phyloP scores from a whole-genome alignment of 2,113 vertebrate species.

The Dryoscopus gambensis region DNA sequence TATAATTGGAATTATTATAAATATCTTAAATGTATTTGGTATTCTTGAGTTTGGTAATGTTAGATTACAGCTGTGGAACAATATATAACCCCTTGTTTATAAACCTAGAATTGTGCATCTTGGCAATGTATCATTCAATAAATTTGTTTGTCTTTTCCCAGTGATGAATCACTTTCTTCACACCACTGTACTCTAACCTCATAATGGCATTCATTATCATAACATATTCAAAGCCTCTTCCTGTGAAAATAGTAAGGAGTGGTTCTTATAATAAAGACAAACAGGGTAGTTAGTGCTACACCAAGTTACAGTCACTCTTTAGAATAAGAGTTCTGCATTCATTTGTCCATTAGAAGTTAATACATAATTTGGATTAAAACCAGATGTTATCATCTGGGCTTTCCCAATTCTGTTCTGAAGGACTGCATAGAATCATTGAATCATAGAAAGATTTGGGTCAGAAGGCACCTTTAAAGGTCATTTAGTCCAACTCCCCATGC shows the following conservation, averaged over 20 bases:
- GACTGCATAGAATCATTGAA: neutral
- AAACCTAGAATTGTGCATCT: conserved; percentile 29
- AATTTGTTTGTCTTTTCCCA: neutral
- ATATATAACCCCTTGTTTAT: conserved; percentile 53
- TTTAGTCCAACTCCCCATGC: neutral
- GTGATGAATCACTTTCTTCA: conserved; percentile 71
- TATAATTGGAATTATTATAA: neutral
- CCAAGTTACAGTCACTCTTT: neutral
- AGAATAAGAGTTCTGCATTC: neutral
- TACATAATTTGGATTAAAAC: neutral
- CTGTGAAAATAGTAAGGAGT: neutral
- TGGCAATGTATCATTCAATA: conserved; percentile 59
- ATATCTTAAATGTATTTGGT: neutral
- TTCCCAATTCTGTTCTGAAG: neutral
- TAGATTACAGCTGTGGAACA: conserved; percentile 48
- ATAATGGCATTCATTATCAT: conserved; percentile 50
- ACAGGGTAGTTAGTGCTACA: neutral
- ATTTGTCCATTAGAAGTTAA: neutral
- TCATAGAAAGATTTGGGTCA: neutral
- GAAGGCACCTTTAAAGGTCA: neutral
- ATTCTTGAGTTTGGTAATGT: conserved; percentile 15
- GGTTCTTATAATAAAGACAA: conserved; percentile 46
- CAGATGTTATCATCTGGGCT: neutral
- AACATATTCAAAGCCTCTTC: conserved; percentile 51
- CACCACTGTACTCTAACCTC: conserved; percentile 44